Percentiles rank a stretch among this genome's conserved stretches.
Conservation (phyloP, 2,797 vertebrate genomes). For the Urocyon cinereoargenteus region DNA sequence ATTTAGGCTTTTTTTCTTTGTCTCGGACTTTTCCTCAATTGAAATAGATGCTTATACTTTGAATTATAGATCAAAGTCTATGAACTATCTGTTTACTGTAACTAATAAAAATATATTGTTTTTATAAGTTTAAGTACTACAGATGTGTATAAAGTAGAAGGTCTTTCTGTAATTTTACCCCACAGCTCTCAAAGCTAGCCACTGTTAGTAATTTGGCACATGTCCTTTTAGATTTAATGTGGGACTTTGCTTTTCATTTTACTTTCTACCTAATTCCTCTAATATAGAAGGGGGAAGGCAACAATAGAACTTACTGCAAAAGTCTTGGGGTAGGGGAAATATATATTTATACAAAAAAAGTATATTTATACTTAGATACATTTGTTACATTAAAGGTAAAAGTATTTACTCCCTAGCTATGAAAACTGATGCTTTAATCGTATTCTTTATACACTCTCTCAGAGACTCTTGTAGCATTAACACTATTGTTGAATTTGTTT, state of each 20-base stretch:
- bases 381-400: background rate
- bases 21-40: background rate
- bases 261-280: background rate
- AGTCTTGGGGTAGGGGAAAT: background rate
- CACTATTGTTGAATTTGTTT: background rate
- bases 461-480: background rate
- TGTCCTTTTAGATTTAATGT: background rate
- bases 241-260: background rate
- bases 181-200: background rate
- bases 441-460: background rate
- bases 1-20: background rate
- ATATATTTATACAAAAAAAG: background rate
- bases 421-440: background rate
- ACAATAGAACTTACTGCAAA: background rate
- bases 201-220: background rate
- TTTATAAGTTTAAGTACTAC: conserved; percentile 7
- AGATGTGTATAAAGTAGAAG: background rate
- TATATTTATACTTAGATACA: background rate
- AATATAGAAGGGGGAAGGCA: background rate
- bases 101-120: background rate
- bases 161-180: background rate
- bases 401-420: background rate
- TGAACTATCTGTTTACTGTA: background rate
- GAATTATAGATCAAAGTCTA: background rate
- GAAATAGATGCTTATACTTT: background rate